These are phyloP conservation scores for Chionoecetes opilio DNA, from an alignment of 1,140 invertebrate genomes.

Conservation along the genomic window DNA sequence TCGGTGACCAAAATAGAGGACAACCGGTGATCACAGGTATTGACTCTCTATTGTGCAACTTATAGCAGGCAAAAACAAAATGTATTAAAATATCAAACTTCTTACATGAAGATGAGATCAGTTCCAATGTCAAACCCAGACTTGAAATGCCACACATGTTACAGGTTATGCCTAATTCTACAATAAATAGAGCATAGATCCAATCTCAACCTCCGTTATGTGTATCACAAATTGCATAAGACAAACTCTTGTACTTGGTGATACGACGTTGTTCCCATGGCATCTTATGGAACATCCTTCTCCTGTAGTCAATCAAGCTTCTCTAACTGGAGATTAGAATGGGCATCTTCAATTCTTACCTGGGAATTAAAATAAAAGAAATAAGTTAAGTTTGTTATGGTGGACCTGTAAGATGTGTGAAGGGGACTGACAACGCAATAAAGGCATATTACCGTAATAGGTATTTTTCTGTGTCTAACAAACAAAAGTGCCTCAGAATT, in stretches of 20 bases:
- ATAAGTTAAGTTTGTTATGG: too few species aligned
- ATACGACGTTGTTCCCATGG: not conserved
- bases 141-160: conserved; percentile 14
- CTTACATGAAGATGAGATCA: conserved; percentile 19
- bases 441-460: too few species aligned
- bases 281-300: not conserved
- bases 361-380: not conserved
- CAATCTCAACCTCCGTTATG: not conserved
- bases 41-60: not conserved
- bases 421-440: too few species aligned
- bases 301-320: not conserved
- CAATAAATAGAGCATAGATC: not conserved
- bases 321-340: not conserved
- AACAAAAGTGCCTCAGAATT: not conserved
- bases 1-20: not conserved
- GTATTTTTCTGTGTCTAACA: not conserved
- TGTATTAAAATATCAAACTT: not conserved
- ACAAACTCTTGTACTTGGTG: not conserved
- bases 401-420: too few species aligned
- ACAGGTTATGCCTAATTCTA: not conserved
- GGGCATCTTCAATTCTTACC: not conserved
- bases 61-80: not conserved
- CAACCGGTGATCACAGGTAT: not conserved
- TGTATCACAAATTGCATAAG: conserved; percentile 20
- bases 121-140: not conserved